These are phyloP conservation scores for Crossocerus cetratus DNA, from an alignment of 2,888 invertebrate species.

Conservation along the genomic window DNA sequence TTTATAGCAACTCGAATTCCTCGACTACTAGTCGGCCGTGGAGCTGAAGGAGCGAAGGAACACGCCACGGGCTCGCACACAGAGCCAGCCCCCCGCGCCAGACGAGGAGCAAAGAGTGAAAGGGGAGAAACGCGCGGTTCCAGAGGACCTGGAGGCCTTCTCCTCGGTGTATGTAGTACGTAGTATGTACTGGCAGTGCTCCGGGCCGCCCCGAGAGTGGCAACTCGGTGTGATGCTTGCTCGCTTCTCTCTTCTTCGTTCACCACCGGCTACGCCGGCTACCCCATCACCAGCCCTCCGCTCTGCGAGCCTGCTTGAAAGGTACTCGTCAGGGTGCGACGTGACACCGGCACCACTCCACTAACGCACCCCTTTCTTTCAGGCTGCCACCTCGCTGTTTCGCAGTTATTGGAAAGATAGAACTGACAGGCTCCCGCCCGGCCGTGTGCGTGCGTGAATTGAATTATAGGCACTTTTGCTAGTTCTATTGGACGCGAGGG, in stretches of 20 bases:
- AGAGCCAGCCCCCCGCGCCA: conserved; percentile 4
- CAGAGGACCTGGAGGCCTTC: conserved; percentile 53
- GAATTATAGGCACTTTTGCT: too few relatives aligned
- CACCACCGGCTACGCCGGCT: too few relatives aligned
- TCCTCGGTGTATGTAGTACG: not conserved
- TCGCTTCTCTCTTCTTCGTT: too few relatives aligned
- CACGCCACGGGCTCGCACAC: too few relatives aligned
- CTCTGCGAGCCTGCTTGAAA: not conserved
- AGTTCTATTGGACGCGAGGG: too few relatives aligned
- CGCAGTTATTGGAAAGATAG: too few relatives aligned
- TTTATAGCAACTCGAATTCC: conserved; percentile 77
- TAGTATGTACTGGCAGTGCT: too few relatives aligned
- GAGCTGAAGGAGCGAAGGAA: conserved; percentile 43
- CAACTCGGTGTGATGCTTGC: too few relatives aligned
- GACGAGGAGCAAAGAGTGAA: conserved; percentile 55
- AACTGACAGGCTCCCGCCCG: too few relatives aligned
- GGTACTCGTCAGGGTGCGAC: conserved; percentile 70
- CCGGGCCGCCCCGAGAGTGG: too few relatives aligned
- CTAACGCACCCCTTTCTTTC: conserved; percentile 25
- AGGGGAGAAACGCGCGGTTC: conserved; percentile 53
- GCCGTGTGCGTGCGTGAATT: too few relatives aligned
- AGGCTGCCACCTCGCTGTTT: not conserved
- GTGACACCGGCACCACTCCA: conserved; percentile 68
- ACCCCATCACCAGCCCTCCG: too few relatives aligned
- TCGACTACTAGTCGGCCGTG: conserved; percentile 74